These are phyloP conservation scores for Myotis pilosus DNA, from an alignment of 2,797 vertebrate species.

Conservation along the genomic window DNA sequence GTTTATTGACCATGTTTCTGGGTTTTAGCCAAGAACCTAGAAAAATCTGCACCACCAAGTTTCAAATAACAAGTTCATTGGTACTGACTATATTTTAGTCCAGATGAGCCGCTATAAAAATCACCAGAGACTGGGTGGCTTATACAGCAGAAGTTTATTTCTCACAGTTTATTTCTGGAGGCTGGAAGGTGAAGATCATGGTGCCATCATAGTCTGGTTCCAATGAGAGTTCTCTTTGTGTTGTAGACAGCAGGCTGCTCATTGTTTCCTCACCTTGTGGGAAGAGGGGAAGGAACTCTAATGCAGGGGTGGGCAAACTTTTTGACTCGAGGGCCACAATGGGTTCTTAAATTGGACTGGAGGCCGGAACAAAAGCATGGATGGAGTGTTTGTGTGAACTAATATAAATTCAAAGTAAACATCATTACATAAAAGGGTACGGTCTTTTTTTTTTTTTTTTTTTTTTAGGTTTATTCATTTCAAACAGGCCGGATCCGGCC, in stretches of 20 bases:
- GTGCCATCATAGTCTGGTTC: not conserved
- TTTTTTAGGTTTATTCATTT: no score
- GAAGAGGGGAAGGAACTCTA: not conserved
- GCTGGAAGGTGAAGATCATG: not conserved
- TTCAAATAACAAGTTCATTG: not conserved
- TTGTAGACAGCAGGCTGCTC: not conserved
- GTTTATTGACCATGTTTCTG: not conserved
- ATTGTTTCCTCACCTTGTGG: not conserved
- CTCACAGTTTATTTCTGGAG: not conserved
- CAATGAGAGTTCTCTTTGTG: not conserved
- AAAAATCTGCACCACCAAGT: not conserved
- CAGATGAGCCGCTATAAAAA: not conserved
- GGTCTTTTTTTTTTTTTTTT: no score
- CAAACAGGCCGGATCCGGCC: no score
- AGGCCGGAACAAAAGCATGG: no score
- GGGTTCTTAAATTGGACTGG: no score
- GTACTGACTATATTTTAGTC: not conserved
- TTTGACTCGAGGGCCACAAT: no score
- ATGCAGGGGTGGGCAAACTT: no score
- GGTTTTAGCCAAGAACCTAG: not conserved
- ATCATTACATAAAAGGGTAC: no score
- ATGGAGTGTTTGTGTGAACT: no score
- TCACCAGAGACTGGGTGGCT: not conserved
- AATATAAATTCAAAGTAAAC: no score
- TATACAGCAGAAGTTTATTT: not conserved